These are phyloP conservation scores for Syrphus vitripennis DNA, from an alignment of 2,888 invertebrate genomes.

Conservation along the genomic window DNA sequence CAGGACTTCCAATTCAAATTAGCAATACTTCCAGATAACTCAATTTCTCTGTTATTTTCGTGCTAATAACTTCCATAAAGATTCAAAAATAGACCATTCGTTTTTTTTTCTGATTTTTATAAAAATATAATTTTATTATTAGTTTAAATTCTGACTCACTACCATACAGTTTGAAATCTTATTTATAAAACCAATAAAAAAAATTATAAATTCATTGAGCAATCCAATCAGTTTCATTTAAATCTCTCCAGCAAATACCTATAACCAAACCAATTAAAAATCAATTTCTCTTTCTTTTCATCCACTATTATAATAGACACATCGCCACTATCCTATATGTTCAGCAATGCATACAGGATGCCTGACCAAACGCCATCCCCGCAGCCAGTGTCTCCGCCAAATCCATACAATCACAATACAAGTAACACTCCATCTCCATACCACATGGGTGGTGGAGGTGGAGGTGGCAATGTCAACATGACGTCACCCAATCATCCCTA, in stretches of 20 bases:
- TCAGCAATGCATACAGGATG: constrained; percentile 74
- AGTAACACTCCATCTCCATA: constrained; percentile 77
- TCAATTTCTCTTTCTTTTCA: constrained; percentile 24
- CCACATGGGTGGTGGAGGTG: constrained; percentile 73
- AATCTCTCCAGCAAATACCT: neutral
- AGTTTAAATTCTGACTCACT: too few species aligned
- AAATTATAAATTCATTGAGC: constrained; percentile 1
- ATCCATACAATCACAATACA: constrained; percentile 77
- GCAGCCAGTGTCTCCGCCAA: constrained; percentile 79
- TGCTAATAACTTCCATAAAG: too few species aligned
- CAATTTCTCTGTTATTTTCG: too few species aligned
- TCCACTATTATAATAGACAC: constrained; percentile 74
- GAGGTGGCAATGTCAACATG: constrained; percentile 74
- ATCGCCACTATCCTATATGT: constrained; percentile 79
- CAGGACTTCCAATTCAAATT: too few species aligned
- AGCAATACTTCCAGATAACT: too few species aligned
- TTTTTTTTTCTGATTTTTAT: too few species aligned
- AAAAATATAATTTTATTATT: too few species aligned
- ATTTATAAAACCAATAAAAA: neutral
- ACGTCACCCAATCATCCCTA: constrained; percentile 72
- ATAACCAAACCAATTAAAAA: constrained; percentile 38
- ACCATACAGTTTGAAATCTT: neutral
- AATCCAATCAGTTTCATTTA: neutral
- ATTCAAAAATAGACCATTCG: too few species aligned
- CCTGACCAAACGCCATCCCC: constrained; percentile 80